These are phyloP conservation scores for Sphenodon punctatus DNA, from an alignment of 2,797 vertebrate species.

Conservation along the genomic window DNA sequence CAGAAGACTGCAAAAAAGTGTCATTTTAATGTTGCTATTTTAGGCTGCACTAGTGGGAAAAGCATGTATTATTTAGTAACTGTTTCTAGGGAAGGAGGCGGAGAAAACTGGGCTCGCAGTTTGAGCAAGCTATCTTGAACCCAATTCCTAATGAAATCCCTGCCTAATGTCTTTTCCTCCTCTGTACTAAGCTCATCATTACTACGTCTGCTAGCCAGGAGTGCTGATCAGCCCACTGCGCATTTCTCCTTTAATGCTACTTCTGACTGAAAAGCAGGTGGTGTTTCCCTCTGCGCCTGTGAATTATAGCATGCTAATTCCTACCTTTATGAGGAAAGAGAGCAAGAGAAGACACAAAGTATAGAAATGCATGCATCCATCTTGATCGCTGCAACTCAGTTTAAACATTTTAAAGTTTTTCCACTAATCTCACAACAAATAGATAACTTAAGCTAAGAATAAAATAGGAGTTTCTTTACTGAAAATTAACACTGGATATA, in stretches of 20 bases:
- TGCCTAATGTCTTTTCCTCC: neutral
- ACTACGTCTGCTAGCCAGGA: neutral
- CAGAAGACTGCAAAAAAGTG: neutral
- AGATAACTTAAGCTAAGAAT: neutral
- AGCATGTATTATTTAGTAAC: neutral
- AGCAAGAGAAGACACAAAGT: neutral
- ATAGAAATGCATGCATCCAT: neutral
- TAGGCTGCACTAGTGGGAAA: neutral
- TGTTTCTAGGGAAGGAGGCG: constrained; percentile 22
- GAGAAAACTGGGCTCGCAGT: neutral
- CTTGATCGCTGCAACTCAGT: too few species aligned
- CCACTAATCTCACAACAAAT: too few species aligned
- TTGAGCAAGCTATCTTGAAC: neutral
- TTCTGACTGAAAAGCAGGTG: neutral
- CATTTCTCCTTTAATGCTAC: neutral
- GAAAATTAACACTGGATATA: constrained; percentile 24
- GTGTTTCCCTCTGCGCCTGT: too few species aligned
- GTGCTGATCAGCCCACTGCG: neutral
- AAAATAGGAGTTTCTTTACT: constrained; percentile 8
- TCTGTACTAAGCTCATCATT: neutral
- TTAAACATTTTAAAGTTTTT: too few species aligned
- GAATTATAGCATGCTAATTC: too few species aligned
- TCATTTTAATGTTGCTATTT: constrained; percentile 24
- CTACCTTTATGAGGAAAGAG: neutral
- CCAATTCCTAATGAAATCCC: too few species aligned